phyloP scores from a whole-genome alignment of 2,113 vertebrate species.

The Eira barbara region DNA sequence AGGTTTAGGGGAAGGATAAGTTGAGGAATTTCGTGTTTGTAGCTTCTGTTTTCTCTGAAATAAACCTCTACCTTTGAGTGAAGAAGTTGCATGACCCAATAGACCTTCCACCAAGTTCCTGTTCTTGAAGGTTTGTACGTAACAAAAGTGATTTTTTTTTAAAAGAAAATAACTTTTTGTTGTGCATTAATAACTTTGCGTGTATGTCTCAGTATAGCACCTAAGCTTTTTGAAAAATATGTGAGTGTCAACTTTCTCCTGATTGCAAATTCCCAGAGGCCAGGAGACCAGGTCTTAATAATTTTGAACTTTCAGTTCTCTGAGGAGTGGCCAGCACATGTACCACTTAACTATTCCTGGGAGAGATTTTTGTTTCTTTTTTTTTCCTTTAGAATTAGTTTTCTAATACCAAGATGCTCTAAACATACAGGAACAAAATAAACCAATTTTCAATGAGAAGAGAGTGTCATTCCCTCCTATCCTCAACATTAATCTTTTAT shows the following conservation, averaged over 20 bases:
- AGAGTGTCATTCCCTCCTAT: background rate
- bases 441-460: background rate
- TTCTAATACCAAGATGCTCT: background rate
- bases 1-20: background rate
- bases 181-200: background rate
- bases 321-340: background rate
- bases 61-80: background rate
- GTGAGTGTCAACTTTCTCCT: background rate
- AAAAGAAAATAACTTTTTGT: background rate
- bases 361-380: background rate
- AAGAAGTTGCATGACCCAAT: background rate
- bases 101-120: background rate
- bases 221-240: background rate
- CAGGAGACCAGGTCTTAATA: background rate
- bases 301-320: background rate
- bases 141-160: background rate
- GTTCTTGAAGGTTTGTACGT: background rate
- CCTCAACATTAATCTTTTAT: background rate
- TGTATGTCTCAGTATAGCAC: background rate
- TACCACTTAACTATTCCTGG: background rate
- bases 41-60: background rate
- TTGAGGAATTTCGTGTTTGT: slow-evolving; percentile 25
- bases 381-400: background rate
- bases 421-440: background rate
- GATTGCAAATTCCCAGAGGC: background rate